phyloP scores from a whole-genome alignment of 2,888 invertebrate genomes.

The Thalpophila matura region DNA sequence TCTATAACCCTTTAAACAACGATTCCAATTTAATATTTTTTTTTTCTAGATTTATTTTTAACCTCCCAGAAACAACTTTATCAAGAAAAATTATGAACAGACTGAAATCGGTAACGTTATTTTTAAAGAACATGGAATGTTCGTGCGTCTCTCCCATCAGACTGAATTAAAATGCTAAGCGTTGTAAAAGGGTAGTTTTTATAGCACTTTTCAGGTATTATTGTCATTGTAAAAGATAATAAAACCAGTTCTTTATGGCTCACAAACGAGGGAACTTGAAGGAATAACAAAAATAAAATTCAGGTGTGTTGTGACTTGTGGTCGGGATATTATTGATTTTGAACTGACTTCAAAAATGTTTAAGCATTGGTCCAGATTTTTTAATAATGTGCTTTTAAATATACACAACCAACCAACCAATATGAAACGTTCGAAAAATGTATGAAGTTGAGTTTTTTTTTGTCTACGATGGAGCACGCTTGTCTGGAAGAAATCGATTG shows the following conservation, averaged over 20 bases:
- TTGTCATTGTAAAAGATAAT: slow-evolving; percentile 48
- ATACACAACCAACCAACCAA: no score
- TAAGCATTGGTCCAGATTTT: no score
- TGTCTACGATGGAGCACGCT: no score
- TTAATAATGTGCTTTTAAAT: no score
- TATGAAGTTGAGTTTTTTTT: no score
- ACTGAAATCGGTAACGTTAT: not conserved
- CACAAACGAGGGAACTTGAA: not conserved
- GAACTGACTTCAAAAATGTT: no score
- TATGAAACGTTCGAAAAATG: no score
- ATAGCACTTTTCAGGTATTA: slow-evolving; percentile 41
- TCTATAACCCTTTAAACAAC: not conserved
- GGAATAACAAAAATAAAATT: slow-evolving; percentile 7
- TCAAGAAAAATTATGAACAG: not conserved
- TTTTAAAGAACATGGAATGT: not conserved
- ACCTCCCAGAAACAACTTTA: slow-evolving; percentile 9
- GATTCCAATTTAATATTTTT: not conserved
- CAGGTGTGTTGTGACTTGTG: not conserved
- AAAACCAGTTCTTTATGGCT: slow-evolving; percentile 50
- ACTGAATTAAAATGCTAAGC: slow-evolving; percentile 37
- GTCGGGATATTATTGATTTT: not conserved
- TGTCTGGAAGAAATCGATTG: no score
- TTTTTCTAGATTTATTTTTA: slow-evolving; percentile 17
- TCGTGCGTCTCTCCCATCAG: slow-evolving; percentile 27
- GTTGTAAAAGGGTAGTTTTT: slow-evolving; percentile 48